phyloP scores from a whole-genome alignment of 2,888 invertebrate genomes.

The Xylota segnis region DNA sequence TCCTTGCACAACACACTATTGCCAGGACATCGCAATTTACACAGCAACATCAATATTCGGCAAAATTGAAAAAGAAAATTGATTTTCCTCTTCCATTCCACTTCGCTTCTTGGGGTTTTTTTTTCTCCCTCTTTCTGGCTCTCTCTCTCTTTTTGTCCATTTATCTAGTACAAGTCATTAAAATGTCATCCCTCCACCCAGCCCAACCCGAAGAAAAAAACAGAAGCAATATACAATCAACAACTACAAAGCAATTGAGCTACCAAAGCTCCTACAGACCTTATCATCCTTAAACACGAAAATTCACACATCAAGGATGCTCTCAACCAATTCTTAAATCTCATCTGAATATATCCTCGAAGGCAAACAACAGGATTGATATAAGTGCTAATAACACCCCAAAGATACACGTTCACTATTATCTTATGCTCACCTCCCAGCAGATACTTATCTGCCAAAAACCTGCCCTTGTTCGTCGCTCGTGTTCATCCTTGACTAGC shows the following conservation, averaged over 20 bases:
- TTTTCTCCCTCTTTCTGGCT: neutral
- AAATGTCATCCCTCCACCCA: conserved; percentile 13
- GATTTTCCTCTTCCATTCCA: conserved; percentile 43
- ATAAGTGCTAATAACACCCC: conserved; percentile 74
- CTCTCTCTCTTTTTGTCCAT: conserved; percentile 10
- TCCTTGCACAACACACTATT: neutral
- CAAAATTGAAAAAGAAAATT: conserved; percentile 56
- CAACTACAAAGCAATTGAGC: neutral
- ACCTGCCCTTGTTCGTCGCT: neutral
- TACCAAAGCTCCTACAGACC: neutral
- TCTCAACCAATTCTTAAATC: conserved; percentile 53
- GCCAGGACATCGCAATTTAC: neutral
- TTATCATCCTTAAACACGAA: neutral
- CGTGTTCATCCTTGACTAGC: conserved; percentile 23
- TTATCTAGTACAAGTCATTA: conserved; percentile 32
- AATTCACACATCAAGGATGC: conserved; percentile 14
- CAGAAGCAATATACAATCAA: conserved; percentile 7
- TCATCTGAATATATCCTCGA: conserved; percentile 55
- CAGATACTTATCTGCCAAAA: conserved; percentile 55
- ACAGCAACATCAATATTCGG: conserved; percentile 10
- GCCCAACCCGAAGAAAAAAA: too few relatives aligned
- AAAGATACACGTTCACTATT: conserved; percentile 53
- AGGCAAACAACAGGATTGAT: conserved; percentile 54
- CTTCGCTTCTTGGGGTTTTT: conserved; percentile 10
- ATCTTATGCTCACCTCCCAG: conserved; percentile 62